Base-by-base conservation (phyloP, 2,888 invertebrate genomes). In the Linnaemya vulpina region DNA sequence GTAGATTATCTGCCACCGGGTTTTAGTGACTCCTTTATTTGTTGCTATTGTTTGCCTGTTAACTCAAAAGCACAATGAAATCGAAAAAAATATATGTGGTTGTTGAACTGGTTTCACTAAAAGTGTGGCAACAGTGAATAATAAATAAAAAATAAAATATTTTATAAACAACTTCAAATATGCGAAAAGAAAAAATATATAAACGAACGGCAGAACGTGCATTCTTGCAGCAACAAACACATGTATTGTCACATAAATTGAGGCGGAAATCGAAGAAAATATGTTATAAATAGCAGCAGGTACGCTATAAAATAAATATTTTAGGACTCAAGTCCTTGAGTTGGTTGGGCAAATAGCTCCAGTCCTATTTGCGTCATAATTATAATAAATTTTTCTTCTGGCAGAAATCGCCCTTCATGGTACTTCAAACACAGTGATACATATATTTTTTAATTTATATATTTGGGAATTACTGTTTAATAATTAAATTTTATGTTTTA, bases 1-100 rank as follows among this genome's bases (percentile, higher is more conserved):
- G 78, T 53, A 85, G 85, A 85, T 82, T 79, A 85, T 85, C 85
- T 79, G 82, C 82, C 82, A 85, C 82, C 75, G 82, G 82, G 75
- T 62, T 82, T 85, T 53, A 82, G 78, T 71, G 71, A 40, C 75
- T 85, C 65, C 73, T 85, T 74, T 77, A 62, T 73, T 84, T 63
- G 15, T 22, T 63, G 13, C 22, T 74, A 53, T 75, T 65, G 20
- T 49, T 40, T n/a, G 20, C 46, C 46, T 55, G 65, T 17, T 40
- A 13, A 25, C 35, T 51, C 15, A 10, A 22, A 63, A 58, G 53
- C 49, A 81, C 65, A 58, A 74, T 53, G 73, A 73, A 77, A 63
- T 10, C 53, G 62, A 71, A 84, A 58, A 78, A 74, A n/a, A n/a
- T n/a, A n/a, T n/a, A 77, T 74, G 78, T 70, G 43, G 70, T 78